Conservation (phyloP, 1,140 invertebrate genomes). For the Ganaspis sp. region DNA sequence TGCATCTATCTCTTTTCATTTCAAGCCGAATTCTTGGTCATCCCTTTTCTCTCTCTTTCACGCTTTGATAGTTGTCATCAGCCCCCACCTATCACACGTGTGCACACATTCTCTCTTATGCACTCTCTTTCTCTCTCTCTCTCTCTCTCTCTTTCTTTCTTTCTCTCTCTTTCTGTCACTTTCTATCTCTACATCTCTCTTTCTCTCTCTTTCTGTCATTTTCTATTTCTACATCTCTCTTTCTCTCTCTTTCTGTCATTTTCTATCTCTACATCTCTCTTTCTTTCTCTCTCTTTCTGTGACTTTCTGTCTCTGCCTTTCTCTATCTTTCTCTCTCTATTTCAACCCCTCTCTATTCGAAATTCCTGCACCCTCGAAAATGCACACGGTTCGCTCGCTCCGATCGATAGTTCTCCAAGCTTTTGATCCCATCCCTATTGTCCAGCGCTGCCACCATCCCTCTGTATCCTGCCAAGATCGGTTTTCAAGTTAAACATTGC, state of each 20-base stretch:
- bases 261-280: constrained; percentile 1
- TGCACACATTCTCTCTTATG: too few species aligned
- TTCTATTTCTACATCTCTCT: constrained; percentile 24
- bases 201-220: constrained; percentile 33
- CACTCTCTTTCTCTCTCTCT: constrained; percentile 36
- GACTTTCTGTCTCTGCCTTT: too few species aligned
- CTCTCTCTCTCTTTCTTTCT: constrained; percentile 23
- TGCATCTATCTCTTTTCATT: constrained; percentile 6
- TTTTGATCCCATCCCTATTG: constrained; percentile 48
- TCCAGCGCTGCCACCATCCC: constrained; percentile 44
- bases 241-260: constrained; percentile 33
- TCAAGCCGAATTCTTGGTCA: background rate
- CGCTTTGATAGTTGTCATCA: background rate
- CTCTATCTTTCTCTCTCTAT: constrained; percentile 43
- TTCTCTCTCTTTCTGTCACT: constrained; percentile 32
- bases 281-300: constrained; percentile 38
- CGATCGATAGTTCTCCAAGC: constrained; percentile 52
- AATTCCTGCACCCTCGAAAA: constrained; percentile 60
- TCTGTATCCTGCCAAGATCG: background rate
- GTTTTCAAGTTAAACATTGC: constrained; percentile 10
- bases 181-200: constrained; percentile 25
- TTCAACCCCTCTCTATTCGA: constrained; percentile 49
- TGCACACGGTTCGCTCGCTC: constrained; percentile 39
- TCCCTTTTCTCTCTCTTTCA: background rate
- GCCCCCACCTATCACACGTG: too few species aligned